phyloP scores from a whole-genome alignment of 1,140 invertebrate genomes.

The Aphidius gifuensis region DNA sequence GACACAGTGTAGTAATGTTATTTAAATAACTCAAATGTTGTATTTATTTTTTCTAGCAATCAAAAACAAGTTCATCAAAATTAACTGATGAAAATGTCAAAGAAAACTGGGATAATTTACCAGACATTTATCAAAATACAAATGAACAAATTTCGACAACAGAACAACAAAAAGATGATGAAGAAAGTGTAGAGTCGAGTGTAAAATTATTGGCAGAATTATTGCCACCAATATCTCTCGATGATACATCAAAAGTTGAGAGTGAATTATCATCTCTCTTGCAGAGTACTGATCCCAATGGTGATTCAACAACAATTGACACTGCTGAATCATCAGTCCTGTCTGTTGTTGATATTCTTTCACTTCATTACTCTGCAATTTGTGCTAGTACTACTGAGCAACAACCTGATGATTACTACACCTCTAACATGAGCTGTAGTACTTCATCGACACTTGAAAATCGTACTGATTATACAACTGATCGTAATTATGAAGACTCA shows the following conservation, averaged over 20 bases:
- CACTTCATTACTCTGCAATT: conserved; percentile 48
- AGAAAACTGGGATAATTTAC: conserved; percentile 48
- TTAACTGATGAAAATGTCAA: conserved; percentile 48
- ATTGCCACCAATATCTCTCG: conserved; percentile 36
- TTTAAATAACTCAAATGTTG: neutral
- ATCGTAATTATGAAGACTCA: too few relatives aligned
- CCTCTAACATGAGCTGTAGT: conserved; percentile 40
- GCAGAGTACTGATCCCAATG: conserved; percentile 42
- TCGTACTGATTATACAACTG: neutral
- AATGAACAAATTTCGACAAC: neutral
- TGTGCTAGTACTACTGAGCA: conserved; percentile 33
- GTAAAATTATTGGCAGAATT: conserved; percentile 39
- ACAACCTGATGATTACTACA: conserved; percentile 44
- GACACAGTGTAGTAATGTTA: neutral
- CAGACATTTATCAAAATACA: neutral
- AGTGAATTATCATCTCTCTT: conserved; percentile 18
- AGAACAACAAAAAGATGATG: neutral
- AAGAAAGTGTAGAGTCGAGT: conserved; percentile 28
- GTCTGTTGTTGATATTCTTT: conserved; percentile 41
- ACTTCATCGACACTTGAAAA: neutral
- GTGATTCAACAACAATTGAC: conserved; percentile 22
- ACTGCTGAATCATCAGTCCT: conserved; percentile 18
- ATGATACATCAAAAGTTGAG: too few relatives aligned
- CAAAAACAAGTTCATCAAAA: conserved; percentile 40
- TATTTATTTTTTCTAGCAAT: conserved; percentile 30